These are phyloP conservation scores for Nemapogon koenigi DNA, from an alignment of 2,888 invertebrate species.

Conservation along the genomic window DNA sequence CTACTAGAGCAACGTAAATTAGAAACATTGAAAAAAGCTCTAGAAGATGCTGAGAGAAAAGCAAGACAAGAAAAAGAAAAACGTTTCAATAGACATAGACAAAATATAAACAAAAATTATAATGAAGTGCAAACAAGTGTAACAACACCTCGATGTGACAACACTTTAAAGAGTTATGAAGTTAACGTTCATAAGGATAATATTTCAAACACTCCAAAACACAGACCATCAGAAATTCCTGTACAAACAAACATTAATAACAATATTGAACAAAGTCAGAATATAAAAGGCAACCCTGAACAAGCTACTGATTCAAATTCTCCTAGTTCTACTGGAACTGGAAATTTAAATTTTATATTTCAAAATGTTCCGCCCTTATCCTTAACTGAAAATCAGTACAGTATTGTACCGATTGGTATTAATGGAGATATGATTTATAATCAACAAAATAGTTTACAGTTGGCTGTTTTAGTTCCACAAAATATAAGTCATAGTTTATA, in stretches of 20 bases:
- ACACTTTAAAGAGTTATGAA: neutral
- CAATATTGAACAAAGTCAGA: constrained; percentile 25
- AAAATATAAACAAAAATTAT: constrained; percentile 21
- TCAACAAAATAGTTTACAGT: constrained; percentile 58
- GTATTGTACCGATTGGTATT: constrained; percentile 50
- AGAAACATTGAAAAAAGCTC: constrained; percentile 76
- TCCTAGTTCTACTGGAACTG: constrained; percentile 43
- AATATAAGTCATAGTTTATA: constrained; percentile 44
- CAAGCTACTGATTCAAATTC: constrained; percentile 50
- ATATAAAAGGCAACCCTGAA: constrained; percentile 39
- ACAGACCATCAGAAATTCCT: constrained; percentile 49
- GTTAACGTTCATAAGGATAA: constrained; percentile 5
- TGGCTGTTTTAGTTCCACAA: constrained; percentile 67
- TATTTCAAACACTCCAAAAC: constrained; percentile 42
- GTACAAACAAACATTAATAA: constrained; percentile 45
- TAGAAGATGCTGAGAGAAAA: constrained; percentile 78
- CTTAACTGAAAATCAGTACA: constrained; percentile 46
- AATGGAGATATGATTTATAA: constrained; percentile 44
- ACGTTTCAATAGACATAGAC: constrained; percentile 39
- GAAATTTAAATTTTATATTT: constrained; percentile 48
- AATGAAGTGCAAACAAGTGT: neutral
- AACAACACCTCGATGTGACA: neutral
- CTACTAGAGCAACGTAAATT: constrained; percentile 75
- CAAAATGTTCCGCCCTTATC: constrained; percentile 50
- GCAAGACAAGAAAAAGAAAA: constrained; percentile 73